Percentiles rank a stretch among this genome's conserved stretches.
Evolutionary conservation across 2,797 vertebrate species (phyloP).

Genomic region (Pangasius mekongensis): DNA sequence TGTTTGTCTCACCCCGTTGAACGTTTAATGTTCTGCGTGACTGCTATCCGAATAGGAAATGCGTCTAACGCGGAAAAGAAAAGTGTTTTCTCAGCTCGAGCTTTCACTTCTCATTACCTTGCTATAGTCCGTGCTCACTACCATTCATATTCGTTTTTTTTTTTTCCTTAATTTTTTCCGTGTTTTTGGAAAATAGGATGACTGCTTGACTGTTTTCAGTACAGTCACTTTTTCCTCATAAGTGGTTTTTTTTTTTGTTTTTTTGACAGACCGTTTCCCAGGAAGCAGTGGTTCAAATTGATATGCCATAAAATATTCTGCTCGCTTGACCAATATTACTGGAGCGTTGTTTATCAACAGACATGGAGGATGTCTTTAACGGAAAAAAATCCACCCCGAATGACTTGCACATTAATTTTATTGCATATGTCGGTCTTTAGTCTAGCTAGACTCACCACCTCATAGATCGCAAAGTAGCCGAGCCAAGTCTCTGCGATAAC

Average conservation of each 20-base stretch:
- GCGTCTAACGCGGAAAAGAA: neutral
- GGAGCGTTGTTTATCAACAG: neutral
- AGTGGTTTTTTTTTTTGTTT: neutral
- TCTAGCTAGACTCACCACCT: neutral
- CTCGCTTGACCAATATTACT: neutral
- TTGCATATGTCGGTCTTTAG: neutral
- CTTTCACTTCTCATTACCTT: constrained; percentile 25
- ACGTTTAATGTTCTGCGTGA: constrained; percentile 19
- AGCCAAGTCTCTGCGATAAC: neutral
- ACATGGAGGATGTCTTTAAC: neutral
- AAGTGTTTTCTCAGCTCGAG: neutral
- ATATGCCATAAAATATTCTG: neutral
- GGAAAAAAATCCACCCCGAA: neutral
- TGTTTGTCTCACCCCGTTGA: neutral
- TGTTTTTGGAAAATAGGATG: neutral
- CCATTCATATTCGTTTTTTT: neutral
- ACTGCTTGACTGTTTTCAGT: neutral
- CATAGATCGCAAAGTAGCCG: neutral
- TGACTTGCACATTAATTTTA: neutral
- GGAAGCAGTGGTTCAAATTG: neutral
- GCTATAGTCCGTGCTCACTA: neutral
- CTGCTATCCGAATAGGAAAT: neutral
- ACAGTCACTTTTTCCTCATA: constrained; percentile 4
- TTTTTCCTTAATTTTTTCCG: neutral
- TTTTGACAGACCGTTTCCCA: neutral